These are phyloP conservation scores for Cerastis leucographa DNA, from an alignment of 2,888 invertebrate genomes.

Conservation along the genomic window DNA sequence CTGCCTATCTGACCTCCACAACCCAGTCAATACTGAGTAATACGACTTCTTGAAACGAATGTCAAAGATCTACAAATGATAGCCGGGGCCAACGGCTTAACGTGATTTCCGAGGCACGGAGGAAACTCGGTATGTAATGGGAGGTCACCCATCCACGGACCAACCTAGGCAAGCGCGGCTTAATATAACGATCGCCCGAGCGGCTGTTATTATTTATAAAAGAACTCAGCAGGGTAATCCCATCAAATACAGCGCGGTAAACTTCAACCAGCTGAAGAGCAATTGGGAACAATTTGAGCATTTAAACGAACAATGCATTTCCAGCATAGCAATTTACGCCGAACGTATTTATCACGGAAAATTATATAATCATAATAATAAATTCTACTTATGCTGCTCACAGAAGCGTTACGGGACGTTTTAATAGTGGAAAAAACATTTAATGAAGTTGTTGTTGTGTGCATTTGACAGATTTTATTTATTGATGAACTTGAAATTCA, in stretches of 20 bases:
- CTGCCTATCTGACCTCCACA: too few relatives aligned
- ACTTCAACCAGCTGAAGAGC: slow-evolving; percentile 1
- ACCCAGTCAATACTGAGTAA: too few relatives aligned
- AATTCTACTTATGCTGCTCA: slow-evolving; percentile 57
- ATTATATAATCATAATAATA: slow-evolving; percentile 57
- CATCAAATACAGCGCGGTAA: slow-evolving; percentile 1
- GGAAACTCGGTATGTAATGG: too few relatives aligned
- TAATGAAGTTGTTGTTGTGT: slow-evolving; percentile 13
- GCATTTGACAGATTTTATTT: slow-evolving; percentile 29
- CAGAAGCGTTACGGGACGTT: slow-evolving; percentile 50
- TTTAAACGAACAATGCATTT: slow-evolving; percentile 55
- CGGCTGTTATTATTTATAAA: too few relatives aligned
- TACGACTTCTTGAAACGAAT: too few relatives aligned
- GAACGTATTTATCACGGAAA: slow-evolving; percentile 47
- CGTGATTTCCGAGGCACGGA: too few relatives aligned
- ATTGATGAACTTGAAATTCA: slow-evolving; percentile 10
- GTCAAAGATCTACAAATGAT: too few relatives aligned
- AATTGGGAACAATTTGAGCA: slow-evolving; percentile 44
- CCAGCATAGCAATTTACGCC: slow-evolving; percentile 48
- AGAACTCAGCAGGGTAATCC: neutral
- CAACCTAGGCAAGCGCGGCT: too few relatives aligned
- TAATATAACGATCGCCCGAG: too few relatives aligned
- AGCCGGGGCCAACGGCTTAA: too few relatives aligned
- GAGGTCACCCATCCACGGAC: too few relatives aligned
- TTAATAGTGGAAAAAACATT: slow-evolving; percentile 23